A percentile compares a stretch with the other conserved stretches of the same genome.
phyloP scores from a whole-genome alignment of 2,113 vertebrate species.

The Macquaria ambigua region DNA sequence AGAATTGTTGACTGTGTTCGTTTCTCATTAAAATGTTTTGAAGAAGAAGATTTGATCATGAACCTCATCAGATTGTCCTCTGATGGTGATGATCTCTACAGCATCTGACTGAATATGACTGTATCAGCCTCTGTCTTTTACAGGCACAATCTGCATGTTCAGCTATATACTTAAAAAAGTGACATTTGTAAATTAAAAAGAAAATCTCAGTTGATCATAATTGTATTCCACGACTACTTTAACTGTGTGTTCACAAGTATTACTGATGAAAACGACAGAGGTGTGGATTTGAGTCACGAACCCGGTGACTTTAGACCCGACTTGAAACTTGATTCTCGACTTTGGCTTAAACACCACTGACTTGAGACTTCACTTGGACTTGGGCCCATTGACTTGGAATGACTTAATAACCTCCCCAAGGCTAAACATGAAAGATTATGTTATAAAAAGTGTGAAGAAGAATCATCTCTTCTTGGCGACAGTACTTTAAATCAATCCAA shows the following conservation, averaged over 20 bases:
- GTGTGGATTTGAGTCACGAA: no score
- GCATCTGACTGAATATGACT: neutral
- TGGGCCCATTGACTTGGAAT: neutral
- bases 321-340: no score
- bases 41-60: neutral
- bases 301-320: no score
- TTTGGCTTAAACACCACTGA: neutral
- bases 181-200: neutral
- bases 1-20: neutral
- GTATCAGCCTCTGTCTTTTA: neutral
- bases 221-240: no score
- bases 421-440: neutral
- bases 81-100: neutral
- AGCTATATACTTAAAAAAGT: neutral
- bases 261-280: no score
- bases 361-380: neutral
- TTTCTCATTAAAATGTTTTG: neutral
- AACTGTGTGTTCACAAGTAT: no score
- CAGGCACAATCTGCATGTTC: neutral
- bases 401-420: neutral
- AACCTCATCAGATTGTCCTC: neutral
- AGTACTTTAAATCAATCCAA: neutral
- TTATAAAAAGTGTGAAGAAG: neutral
- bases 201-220: no score
- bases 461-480: neutral